Evolutionary conservation across 2,113 vertebrate genomes (phyloP).

Genomic region (Varanus komodoensis): DNA sequence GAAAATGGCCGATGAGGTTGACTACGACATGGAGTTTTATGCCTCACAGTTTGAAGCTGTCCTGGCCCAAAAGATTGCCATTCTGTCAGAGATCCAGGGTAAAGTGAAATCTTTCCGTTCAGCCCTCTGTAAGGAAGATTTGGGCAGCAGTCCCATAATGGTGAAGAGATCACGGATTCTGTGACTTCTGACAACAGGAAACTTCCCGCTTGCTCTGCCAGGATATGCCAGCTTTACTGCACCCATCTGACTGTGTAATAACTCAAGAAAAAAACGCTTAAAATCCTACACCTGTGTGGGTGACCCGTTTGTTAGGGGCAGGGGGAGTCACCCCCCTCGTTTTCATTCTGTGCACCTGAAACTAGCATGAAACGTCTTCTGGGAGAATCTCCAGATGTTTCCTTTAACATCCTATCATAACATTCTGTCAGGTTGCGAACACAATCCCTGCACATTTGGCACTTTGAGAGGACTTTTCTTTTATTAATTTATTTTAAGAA

Average conservation of each 20-base stretch:
- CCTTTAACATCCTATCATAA: slow-evolving; percentile 1
- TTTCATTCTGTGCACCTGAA: slow-evolving; percentile 9
- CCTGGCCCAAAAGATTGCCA: slow-evolving; percentile 63
- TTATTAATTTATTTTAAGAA: neutral
- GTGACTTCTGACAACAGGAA: neutral
- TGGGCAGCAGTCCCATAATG: slow-evolving; percentile 16
- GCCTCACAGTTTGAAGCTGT: slow-evolving; percentile 57
- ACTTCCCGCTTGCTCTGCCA: neutral
- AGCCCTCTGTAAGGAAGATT: slow-evolving; percentile 47
- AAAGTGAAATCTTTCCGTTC: slow-evolving; percentile 60
- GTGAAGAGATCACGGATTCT: neutral
- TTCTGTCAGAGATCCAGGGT: slow-evolving; percentile 59
- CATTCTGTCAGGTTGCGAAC: slow-evolving; percentile 3
- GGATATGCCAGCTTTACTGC: slow-evolving; percentile 26
- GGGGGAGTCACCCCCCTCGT: neutral
- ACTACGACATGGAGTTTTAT: slow-evolving; percentile 52
- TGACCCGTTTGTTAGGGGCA: slow-evolving; percentile 12
- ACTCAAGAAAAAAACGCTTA: slow-evolving; percentile 41
- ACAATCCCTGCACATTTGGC: neutral
- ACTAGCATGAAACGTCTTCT: neutral
- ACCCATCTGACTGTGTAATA: slow-evolving; percentile 34
- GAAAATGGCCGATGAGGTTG: slow-evolving; percentile 28
- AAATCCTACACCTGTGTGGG: slow-evolving; percentile 25
- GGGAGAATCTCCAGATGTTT: neutral
- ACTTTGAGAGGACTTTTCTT: slow-evolving; percentile 19